A percentile compares a stretch with the other conserved stretches of the same genome.
These are phyloP conservation scores for Drosophila greeni DNA, from an alignment of 2,888 invertebrate genomes.

Conservation along the genomic window DNA sequence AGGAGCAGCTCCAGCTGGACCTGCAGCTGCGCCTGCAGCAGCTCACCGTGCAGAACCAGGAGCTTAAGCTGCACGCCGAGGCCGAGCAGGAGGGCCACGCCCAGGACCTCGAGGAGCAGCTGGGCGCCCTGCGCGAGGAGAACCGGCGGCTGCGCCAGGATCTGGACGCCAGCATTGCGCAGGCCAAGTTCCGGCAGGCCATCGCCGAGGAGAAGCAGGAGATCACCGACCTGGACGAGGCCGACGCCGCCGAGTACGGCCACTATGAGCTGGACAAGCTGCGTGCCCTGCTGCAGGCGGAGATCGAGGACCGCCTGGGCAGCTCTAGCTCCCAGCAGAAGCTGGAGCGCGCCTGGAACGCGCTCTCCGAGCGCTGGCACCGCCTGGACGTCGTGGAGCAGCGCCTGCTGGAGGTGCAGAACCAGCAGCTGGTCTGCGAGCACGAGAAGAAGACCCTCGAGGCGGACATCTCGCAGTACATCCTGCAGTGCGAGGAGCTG, in stretches of 20 bases:
- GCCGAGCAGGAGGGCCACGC: slow-evolving; percentile 71
- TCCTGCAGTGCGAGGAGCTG: slow-evolving; percentile 83
- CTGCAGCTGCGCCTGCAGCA: slow-evolving; percentile 69
- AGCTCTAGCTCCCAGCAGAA: slow-evolving; percentile 44
- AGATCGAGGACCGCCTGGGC: slow-evolving; percentile 56
- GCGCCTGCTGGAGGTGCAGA: slow-evolving; percentile 67
- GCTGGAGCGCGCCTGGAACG: slow-evolving; percentile 79
- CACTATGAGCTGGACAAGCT: slow-evolving; percentile 63
- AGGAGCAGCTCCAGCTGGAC: slow-evolving; percentile 72
- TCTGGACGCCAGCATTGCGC: slow-evolving; percentile 60
- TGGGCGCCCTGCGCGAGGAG: slow-evolving; percentile 62
- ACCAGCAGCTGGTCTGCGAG: slow-evolving; percentile 80
- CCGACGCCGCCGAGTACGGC: slow-evolving; percentile 50
- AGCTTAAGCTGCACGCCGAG: slow-evolving; percentile 70
- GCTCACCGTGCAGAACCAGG: slow-evolving; percentile 71
- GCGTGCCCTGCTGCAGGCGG: slow-evolving; percentile 60
- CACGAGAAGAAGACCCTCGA: slow-evolving; percentile 80
- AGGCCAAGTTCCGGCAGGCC: slow-evolving; percentile 67
- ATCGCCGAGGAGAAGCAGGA: slow-evolving; percentile 75
- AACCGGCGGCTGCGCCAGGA: slow-evolving; percentile 68
- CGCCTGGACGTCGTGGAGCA: slow-evolving; percentile 81
- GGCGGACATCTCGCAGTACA: slow-evolving; percentile 80
- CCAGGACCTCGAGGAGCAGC: slow-evolving; percentile 67
- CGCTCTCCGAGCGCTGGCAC: slow-evolving; percentile 80
- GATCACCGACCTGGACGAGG: slow-evolving; percentile 76